These are phyloP conservation scores for Corythucha ciliata DNA, from an alignment of 2,888 invertebrate genomes.

Conservation along the genomic window DNA sequence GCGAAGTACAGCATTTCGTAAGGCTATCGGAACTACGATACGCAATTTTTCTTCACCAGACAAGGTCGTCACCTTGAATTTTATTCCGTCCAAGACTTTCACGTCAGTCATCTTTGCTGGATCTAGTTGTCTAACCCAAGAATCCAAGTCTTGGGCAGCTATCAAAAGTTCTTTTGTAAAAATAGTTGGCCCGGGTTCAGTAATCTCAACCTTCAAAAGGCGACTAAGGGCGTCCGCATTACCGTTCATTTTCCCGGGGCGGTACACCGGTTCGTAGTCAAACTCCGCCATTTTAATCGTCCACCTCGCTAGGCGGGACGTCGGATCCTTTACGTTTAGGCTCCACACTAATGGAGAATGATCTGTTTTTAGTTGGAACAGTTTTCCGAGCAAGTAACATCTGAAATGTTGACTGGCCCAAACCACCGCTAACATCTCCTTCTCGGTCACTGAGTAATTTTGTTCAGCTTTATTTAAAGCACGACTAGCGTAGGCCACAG, in stretches of 20 bases:
- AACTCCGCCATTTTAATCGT: conserved; percentile 37
- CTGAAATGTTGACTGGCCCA: conserved; percentile 37
- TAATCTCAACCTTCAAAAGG: not conserved
- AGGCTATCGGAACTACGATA: not conserved
- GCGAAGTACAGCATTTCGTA: not conserved
- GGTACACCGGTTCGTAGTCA: not conserved
- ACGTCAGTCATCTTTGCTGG: not conserved
- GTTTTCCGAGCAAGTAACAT: conserved; percentile 38
- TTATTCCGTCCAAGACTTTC: not conserved
- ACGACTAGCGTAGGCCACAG: conserved; percentile 15
- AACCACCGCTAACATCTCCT: conserved; percentile 34
- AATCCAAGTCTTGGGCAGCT: not conserved
- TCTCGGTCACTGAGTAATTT: conserved; percentile 5
- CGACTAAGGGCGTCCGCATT: conserved; percentile 28
- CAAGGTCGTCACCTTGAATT: not conserved
- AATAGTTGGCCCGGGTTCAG: not conserved
- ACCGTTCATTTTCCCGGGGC: conserved; percentile 7
- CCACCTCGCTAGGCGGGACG: conserved; percentile 40
- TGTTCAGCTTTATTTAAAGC: conserved; percentile 6
- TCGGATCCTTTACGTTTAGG: conserved; percentile 40
- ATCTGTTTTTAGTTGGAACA: conserved; percentile 41
- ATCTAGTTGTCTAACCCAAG: not conserved
- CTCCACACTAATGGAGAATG: conserved; percentile 40
- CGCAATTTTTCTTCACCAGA: not conserved
- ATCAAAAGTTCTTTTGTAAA: not conserved